These are phyloP conservation scores for Nothobranchius kuhntae DNA, from an alignment of 2,113 vertebrate genomes.

Conservation along the genomic window DNA sequence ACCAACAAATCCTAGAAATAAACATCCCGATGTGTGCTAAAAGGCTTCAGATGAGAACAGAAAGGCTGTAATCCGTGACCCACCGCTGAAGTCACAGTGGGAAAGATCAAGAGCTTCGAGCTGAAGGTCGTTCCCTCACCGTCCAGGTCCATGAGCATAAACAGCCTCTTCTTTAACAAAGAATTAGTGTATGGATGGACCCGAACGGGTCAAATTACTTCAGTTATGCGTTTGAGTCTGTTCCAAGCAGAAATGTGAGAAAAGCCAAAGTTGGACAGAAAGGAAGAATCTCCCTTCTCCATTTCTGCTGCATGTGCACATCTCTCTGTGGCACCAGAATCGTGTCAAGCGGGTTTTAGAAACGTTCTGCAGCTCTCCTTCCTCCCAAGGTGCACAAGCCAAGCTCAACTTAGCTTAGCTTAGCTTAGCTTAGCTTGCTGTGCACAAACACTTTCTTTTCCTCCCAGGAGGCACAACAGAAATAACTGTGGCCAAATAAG, in stretches of 20 bases:
- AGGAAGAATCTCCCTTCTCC: slow-evolving; percentile 15
- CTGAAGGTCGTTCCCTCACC: neutral
- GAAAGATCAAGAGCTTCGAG: neutral
- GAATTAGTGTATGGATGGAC: neutral
- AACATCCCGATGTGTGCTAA: neutral
- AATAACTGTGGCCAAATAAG: slow-evolving; percentile 72
- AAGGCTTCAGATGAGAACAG: slow-evolving; percentile 6
- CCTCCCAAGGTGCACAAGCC: slow-evolving; percentile 44
- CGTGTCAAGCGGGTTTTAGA: slow-evolving; percentile 64
- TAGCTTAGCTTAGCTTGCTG: slow-evolving; percentile 63
- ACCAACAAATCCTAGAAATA: neutral
- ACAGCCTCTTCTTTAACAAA: too few relatives aligned
- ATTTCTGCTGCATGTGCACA: slow-evolving; percentile 51
- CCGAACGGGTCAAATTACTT: neutral
- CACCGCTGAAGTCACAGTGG: rapidly evolving
- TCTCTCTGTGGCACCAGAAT: slow-evolving; percentile 47
- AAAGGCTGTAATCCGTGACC: neutral
- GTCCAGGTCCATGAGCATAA: neutral
- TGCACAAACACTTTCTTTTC: slow-evolving; percentile 51
- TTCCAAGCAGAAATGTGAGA: slow-evolving; percentile 18
- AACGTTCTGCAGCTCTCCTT: slow-evolving; percentile 58
- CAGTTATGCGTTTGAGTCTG: neutral
- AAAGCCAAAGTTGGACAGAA: slow-evolving; percentile 24
- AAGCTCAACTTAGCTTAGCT: slow-evolving; percentile 47
- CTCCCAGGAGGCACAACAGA: slow-evolving; percentile 42